phyloP scores from a whole-genome alignment of 1,140 invertebrate genomes.

The Heliconius himera region DNA sequence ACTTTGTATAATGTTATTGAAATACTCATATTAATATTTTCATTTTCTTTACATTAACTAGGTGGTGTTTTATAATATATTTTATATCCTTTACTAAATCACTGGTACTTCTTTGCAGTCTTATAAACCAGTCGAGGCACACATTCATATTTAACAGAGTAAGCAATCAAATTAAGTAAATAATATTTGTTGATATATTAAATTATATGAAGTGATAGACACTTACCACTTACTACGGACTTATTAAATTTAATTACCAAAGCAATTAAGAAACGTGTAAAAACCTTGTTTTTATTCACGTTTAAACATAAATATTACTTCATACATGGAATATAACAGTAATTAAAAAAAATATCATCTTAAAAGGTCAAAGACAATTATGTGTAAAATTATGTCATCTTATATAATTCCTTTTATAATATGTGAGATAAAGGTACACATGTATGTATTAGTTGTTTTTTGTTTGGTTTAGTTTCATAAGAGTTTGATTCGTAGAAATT shows the following conservation, averaged over 20 bases:
- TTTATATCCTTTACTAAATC: no score
- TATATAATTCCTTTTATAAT: background rate
- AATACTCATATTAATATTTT: no score
- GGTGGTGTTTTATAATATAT: no score
- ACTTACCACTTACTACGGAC: background rate
- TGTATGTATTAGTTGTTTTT: background rate
- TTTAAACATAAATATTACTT: background rate
- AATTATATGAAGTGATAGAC: background rate
- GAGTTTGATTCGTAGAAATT: no score
- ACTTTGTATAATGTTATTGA: no score
- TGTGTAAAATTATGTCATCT: background rate
- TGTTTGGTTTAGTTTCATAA: background rate
- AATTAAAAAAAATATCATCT: conserved; percentile 6
- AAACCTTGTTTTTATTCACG: conserved; percentile 6
- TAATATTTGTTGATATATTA: background rate
- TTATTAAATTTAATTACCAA: background rate
- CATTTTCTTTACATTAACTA: no score
- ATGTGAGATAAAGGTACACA: background rate
- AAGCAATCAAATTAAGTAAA: background rate
- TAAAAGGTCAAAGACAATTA: background rate
- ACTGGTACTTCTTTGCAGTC: no score
- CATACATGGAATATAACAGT: background rate
- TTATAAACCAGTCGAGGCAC: no score
- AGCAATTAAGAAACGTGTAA: background rate
- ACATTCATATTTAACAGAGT: background rate